Evolutionary conservation across 2,888 invertebrate genomes (phyloP).

Genomic region (Athalia circularis): DNA sequence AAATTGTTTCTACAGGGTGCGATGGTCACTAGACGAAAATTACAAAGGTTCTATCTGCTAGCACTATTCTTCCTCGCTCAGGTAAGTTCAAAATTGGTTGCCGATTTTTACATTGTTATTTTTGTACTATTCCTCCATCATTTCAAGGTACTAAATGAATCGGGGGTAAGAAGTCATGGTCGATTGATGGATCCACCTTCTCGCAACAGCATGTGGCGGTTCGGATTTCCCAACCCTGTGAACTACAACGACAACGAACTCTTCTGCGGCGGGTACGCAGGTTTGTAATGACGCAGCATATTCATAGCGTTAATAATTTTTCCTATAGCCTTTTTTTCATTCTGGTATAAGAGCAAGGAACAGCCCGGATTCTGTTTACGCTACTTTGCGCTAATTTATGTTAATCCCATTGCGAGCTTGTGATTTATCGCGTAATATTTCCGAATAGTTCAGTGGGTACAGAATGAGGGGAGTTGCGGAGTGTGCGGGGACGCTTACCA

Average conservation of each 20-base stretch:
- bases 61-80: constrained; percentile 11
- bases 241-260: constrained; percentile 97
- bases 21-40: constrained; percentile 12
- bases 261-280: constrained; percentile 93
- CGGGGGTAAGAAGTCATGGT: constrained; percentile 84
- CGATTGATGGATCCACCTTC: constrained; percentile 95
- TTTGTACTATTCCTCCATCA: not conserved
- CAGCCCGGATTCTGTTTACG: no score
- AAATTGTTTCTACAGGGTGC: constrained; percentile 5
- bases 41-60: constrained; percentile 14
- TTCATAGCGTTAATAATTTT: no score
- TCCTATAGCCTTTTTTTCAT: not conserved
- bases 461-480: constrained; percentile 91
- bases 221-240: constrained; percentile 94
- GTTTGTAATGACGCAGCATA: constrained; percentile 71
- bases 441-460: constrained; percentile 88
- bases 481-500: constrained; percentile 92
- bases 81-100: not conserved
- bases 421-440: constrained; percentile 32
- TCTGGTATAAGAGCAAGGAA: not conserved
- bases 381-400: not conserved
- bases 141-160: constrained; percentile 29
- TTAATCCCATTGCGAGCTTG: constrained; percentile 12
- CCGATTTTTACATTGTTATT: not conserved
- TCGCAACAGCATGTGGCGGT: constrained; percentile 95